These are phyloP conservation scores for Moxostoma hubbsi DNA, from an alignment of 2,797 vertebrate species.

Conservation along the genomic window DNA sequence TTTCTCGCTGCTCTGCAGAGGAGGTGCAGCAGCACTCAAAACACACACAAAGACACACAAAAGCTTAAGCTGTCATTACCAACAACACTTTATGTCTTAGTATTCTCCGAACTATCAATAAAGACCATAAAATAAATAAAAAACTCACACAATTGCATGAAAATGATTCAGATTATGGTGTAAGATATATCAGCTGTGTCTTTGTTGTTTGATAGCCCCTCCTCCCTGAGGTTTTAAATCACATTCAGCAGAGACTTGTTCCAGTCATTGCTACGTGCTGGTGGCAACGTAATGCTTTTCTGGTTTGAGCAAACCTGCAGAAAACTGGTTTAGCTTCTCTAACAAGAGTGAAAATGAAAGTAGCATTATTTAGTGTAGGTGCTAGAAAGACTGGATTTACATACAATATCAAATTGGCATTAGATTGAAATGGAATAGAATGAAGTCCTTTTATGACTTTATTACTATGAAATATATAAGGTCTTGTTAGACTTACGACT, in stretches of 20 bases:
- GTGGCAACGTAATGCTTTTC: constrained; percentile 20
- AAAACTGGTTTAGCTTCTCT: not conserved
- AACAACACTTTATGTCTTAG: not conserved
- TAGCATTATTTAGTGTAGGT: not conserved
- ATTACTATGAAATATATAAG: too few species aligned
- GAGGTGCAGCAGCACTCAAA: constrained; percentile 30
- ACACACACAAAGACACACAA: not conserved
- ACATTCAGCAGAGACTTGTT: constrained; percentile 21
- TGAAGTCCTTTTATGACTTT: not conserved
- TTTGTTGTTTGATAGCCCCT: constrained; percentile 5
- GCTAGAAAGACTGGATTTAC: not conserved
- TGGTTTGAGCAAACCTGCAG: constrained; percentile 1
- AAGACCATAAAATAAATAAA: not conserved
- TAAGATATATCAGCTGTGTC: not conserved
- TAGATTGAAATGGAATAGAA: not conserved
- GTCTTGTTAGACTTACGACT: too few species aligned
- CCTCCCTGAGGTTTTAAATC: constrained; percentile 25
- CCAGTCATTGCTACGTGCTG: constrained; percentile 23
- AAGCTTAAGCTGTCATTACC: not conserved
- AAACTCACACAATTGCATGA: not conserved
- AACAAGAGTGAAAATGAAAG: not conserved
- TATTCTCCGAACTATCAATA: not conserved
- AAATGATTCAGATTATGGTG: not conserved
- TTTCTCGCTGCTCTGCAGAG: constrained; percentile 46
- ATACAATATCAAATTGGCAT: not conserved